These are phyloP conservation scores for Euwallacea similis DNA, from an alignment of 1,140 invertebrate genomes.

Conservation along the genomic window DNA sequence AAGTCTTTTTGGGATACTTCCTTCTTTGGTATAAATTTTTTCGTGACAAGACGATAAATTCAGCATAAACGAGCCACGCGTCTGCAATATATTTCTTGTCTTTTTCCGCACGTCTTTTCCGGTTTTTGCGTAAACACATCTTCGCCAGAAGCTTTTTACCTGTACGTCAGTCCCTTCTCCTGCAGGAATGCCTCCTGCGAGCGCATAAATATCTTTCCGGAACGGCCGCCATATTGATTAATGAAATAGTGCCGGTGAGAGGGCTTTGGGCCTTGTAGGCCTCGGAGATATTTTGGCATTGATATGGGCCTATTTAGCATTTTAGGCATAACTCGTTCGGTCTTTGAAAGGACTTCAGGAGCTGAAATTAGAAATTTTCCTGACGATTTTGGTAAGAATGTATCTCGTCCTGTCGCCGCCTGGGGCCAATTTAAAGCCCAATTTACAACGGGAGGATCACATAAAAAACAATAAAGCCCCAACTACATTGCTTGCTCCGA, in stretches of 20 bases:
- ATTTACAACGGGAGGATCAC: not conserved
- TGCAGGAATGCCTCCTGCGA: slow-evolving; percentile 30
- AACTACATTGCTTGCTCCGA: slow-evolving; percentile 10
- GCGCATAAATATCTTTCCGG: slow-evolving; percentile 36
- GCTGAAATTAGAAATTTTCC: not conserved
- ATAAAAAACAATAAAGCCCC: slow-evolving; percentile 26
- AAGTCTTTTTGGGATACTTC: too few relatives aligned
- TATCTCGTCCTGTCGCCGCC: too few relatives aligned
- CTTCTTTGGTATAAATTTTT: too few relatives aligned
- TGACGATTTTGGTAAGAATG: too few relatives aligned
- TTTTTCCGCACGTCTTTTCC: slow-evolving; percentile 36
- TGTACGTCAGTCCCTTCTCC: slow-evolving; percentile 31
- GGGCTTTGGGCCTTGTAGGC: slow-evolving; percentile 32
- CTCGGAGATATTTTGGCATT: slow-evolving; percentile 34
- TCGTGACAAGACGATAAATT: too few relatives aligned
- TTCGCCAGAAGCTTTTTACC: slow-evolving; percentile 27
- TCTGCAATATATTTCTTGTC: slow-evolving; percentile 6
- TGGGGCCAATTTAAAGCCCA: not conserved
- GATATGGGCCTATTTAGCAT: slow-evolving; percentile 35
- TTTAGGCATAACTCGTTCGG: slow-evolving; percentile 19
- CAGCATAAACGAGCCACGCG: too few relatives aligned
- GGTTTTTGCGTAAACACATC: slow-evolving; percentile 28
- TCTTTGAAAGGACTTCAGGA: slow-evolving; percentile 1
- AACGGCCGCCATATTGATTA: slow-evolving; percentile 36
- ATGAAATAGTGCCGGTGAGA: slow-evolving; percentile 32